Conservation (phyloP, 1,140 invertebrate species). For the Trachymyrmex cornetzi region DNA sequence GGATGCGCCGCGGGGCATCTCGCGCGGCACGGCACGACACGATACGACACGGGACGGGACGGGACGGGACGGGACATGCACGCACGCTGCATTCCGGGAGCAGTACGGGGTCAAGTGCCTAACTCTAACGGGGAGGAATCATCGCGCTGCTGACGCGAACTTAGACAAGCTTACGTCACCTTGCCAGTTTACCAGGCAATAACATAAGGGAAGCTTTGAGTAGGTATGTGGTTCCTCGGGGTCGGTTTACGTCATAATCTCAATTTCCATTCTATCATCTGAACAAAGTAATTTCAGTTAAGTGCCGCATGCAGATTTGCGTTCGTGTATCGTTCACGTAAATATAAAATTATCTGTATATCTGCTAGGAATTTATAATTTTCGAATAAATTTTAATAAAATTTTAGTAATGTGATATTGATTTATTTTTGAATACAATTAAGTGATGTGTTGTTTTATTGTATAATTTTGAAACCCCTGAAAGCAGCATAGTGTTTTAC, state of each 20-base stretch:
- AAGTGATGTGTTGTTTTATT: conserved; percentile 2
- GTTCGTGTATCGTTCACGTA: background rate
- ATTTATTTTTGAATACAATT: background rate
- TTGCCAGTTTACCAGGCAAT: conserved; percentile 5
- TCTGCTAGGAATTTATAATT: background rate
- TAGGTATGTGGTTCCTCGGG: background rate
- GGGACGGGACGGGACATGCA: conserved; percentile 12
- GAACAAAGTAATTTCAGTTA: conserved; percentile 8
- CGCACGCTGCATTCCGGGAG: conserved; percentile 49
- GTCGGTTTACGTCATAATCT: conserved; percentile 29
- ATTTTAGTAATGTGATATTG: background rate
- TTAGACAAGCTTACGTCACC: conserved; percentile 56
- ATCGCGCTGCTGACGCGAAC: conserved; percentile 51
- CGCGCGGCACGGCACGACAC: conserved; percentile 9
- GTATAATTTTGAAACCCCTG: conserved; percentile 11
- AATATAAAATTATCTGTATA: background rate
- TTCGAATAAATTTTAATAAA: background rate
- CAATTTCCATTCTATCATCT: conserved; percentile 30
- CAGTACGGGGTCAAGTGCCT: conserved; percentile 56
- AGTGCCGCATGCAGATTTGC: background rate
- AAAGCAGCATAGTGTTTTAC: background rate
- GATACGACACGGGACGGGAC: background rate
- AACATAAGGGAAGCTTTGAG: conserved; percentile 8
- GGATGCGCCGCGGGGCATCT: conserved; percentile 44
- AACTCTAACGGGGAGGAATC: conserved; percentile 62